Percentiles rank a stretch among this genome's conserved stretches.
phyloP scores from a whole-genome alignment of 2,113 vertebrate species.

The Vulpes vulpes region DNA sequence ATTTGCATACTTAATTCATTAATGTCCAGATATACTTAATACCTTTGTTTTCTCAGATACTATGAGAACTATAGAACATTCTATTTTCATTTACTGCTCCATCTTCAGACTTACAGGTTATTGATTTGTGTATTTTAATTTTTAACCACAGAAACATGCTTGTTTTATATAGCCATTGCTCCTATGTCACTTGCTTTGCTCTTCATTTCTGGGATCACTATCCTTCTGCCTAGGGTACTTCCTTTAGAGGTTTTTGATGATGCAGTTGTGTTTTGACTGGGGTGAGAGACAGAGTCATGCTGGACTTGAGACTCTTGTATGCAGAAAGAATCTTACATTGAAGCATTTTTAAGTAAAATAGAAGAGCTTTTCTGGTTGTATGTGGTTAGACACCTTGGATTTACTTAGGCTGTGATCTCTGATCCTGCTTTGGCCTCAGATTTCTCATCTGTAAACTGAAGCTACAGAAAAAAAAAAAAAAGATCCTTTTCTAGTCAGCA shows the following conservation, averaged over 20 bases:
- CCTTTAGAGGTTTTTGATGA: background rate
- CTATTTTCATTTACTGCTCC: background rate
- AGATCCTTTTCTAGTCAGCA: background rate
- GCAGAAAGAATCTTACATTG: background rate
- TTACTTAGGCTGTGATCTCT: background rate
- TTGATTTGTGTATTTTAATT: constrained; percentile 19
- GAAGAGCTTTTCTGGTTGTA: background rate
- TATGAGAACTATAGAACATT: background rate
- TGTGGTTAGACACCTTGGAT: background rate
- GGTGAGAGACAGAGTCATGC: background rate
- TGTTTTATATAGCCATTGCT: background rate
- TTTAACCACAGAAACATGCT: background rate
- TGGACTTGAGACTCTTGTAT: background rate
- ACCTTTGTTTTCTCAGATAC: background rate
- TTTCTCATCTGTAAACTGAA: background rate
- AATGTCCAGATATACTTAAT: background rate
- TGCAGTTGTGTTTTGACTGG: background rate
- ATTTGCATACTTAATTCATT: background rate
- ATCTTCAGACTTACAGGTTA: background rate
- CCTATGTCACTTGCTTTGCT: background rate
- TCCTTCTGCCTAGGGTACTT: background rate
- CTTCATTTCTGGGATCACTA: background rate
- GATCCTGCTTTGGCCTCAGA: background rate
- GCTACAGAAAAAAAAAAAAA: background rate
- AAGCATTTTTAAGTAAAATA: constrained; percentile 8